Base-by-base conservation (phyloP, 2,888 invertebrate species). In the Ophion costatus region DNA sequence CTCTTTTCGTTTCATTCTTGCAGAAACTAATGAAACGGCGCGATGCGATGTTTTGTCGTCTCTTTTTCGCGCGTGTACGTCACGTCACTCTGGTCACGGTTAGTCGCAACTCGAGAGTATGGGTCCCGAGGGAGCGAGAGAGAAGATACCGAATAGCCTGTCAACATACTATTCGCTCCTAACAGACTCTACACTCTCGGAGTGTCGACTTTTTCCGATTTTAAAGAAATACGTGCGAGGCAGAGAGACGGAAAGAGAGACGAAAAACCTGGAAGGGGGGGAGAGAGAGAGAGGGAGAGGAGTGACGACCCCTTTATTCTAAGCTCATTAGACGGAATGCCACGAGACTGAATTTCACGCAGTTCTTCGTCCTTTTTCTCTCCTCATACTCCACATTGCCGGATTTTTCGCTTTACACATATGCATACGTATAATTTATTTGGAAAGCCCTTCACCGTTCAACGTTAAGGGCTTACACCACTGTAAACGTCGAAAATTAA, bases 261-360 rank as follows among this genome's bases (percentile, higher is more conserved):
- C n/a, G 81, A 87, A 76, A 83, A 80, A 67, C 56, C 75, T 20
- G 14, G n/a, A 11, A 24, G 69, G 33, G 70, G 86, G 5, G 11
- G 45, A 45, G 51, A 17, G 17, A 51, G 17, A 17, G 51, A 51
- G 51, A 17, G 51, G 17, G 14, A 51, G 14, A 51, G 17, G 3
- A 86, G 88, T 87, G 91, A 91, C 91, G 14, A 90, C 88, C 89
- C 87, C 89, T 90, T 90, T 89, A 88, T 91, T 90, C 88, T 87
- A 89, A 89, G 89, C 90, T 91, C 91, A 91, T 91, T 91, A 91
- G 88, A 85, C 83, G 86, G 83, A 89, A 91, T 90, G 89, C 90
- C 87, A 84, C 81, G 84, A 80, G 69, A 61, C 86, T 86, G 87
- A 83, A 86, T 90, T 88, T 89, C 88, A 90, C 86, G 88, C 89